Evolutionary conservation across 1,140 invertebrate genomes (phyloP), one percentile per base, ranked within the genome.

Genomic region (Panonychus citri): DNA sequence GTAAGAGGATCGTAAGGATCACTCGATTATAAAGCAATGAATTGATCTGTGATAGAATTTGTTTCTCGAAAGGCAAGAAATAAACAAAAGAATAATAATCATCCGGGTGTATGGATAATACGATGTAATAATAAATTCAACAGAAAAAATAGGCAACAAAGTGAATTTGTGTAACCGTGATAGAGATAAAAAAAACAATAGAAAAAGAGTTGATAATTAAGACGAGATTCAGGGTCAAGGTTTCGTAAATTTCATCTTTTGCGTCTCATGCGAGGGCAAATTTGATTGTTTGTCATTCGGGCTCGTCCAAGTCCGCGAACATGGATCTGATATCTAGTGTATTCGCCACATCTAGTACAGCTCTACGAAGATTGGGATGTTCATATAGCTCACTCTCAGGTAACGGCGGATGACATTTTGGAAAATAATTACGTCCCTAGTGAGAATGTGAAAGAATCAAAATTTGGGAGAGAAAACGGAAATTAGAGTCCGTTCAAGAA

Each of bases 331-430:
- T 84, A 69, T 90, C 84, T 30, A 93, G 70, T 58, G 82, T 78
- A 37, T 75, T 74, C 12, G 85, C 82, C 57, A 93, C 72, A 66
- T 90, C 85, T 53, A 87, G 70, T 30, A 91, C 76, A 46, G 84
- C 75, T 64, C 83, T 79, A 56, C 82, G 79, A 2, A 95, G 73
- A 19, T 77, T 75, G 10, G 84, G 80, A 66, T 91, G 82, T 61
- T 89, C 85, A 48, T 91, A 74, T n/a, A 95, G 75, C 58, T 93
- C 88, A 40, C 79, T 77, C 58, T 88, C 85, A 13, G 88, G 87
- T 58, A 93, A 68, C 3, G 81, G 76, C 19, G 89, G 88, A 64
- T 86, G 81, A 62, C 81, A 82, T 13, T 82, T 49, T 17, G 88
- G 85, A 64, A 83, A 78, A 69, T 82, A 85, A 61, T 83, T 81